Evolutionary conservation across 2,888 invertebrate species (phyloP), one percentile per base, ranked within the genome.

Genomic region (Brachyptera putata): DNA sequence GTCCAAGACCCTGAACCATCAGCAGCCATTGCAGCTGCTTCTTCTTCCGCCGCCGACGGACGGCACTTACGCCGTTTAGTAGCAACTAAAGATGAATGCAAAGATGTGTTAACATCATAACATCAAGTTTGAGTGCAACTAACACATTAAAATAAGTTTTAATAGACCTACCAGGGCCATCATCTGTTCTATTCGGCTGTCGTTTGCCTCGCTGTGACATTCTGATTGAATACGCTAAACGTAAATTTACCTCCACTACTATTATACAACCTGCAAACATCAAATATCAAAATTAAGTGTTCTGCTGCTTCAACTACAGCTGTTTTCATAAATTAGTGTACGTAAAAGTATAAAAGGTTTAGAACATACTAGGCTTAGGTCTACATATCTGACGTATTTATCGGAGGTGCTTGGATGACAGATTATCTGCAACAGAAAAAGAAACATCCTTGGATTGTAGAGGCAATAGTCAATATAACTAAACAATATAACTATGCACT

Each of bases 191-290:
- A 78, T 84, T 85, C 76, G 84, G 82, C 81, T 72, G 71, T 61
- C 86, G 82, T 77, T 87, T 87, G 74, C 82, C 84, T 81, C 86
- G 84, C 82, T 86, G 86, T 81, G 86, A 86, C 86, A 87, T 87
- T 74, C 74, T 76, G 67, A 61, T 66, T 58, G 34, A 41, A 37
- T 61, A 65, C 60, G 62, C 64, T 65, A 64, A 64, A 60, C 62
- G 61, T 55, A 58, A 48, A 64, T 63, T 64, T 65, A 66, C 68
- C 69, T 66, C 68, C 65, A 63, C 68, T 66, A 68, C 65, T 68
- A 67, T 68, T 63, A 68, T 62, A 67, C 66, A 68, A 68, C 69
- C 70, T 70, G 56, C 16, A 62, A 60, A 30, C 49, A 30, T 16
- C 3, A 36, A 43, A 57, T 2, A 58, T 9, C n/a, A 36, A 36